Conservation (phyloP, 2,888 invertebrate genomes). For the Melangyna quadrimaculata region DNA sequence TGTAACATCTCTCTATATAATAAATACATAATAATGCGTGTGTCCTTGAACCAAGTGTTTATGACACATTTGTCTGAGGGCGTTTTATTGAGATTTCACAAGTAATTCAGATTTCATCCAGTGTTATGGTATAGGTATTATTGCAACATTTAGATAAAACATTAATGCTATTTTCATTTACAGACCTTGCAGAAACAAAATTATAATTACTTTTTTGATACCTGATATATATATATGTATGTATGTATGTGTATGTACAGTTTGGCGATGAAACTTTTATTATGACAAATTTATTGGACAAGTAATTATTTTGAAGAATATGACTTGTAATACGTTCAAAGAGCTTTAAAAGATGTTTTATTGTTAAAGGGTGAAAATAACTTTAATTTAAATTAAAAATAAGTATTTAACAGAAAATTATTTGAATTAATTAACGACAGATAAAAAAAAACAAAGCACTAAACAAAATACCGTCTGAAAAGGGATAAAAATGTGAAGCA, state of each 20-base stretch:
- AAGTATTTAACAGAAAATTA: too few relatives aligned
- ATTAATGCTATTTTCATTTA: not conserved
- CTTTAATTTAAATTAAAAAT: too few relatives aligned
- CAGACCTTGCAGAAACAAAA: not conserved
- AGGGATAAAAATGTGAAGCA: too few relatives aligned
- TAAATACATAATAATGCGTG: not conserved
- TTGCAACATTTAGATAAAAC: not conserved
- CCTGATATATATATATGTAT: too few relatives aligned
- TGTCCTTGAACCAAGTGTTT: constrained; percentile 28
- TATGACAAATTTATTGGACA: not conserved
- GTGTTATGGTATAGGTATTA: not conserved
- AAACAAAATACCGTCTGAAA: too few relatives aligned
- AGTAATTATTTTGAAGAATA: not conserved
- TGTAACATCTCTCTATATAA: not conserved
- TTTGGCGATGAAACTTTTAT: not conserved
- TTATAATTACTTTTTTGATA: not conserved
- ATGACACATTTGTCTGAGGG: constrained; percentile 3
- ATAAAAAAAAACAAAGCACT: too few relatives aligned
- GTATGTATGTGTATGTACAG: too few relatives aligned
- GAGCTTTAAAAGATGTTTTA: not conserved
- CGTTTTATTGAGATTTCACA: not conserved
- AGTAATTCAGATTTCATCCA: not conserved
- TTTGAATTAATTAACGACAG: too few relatives aligned
- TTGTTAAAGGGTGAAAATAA: too few relatives aligned
- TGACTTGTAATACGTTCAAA: not conserved